Base-by-base conservation (phyloP, 2,113 vertebrate genomes). In the Hippocampus zosterae region DNA sequence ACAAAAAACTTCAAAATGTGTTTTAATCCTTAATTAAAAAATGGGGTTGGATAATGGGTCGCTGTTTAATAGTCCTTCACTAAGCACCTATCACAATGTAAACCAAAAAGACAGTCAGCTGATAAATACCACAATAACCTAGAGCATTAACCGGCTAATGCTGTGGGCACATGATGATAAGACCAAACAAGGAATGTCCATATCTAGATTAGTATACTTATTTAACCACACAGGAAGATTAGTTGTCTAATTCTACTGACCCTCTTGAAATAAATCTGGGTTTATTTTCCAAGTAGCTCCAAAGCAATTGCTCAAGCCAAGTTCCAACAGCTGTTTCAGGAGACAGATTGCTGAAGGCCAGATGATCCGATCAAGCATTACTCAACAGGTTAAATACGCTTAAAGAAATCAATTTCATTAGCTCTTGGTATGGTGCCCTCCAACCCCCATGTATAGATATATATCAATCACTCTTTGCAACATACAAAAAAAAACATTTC, bases 221-320 rank as follows among this genome's bases (percentile, higher is more conserved):
- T 84, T 78, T 91, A 91, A 92, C 87, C 87, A 91, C 90, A 88
- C 91, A 96, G 89, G 90, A 91, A 93, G 93, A 94, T 96, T 94
- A 95, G 84, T 85, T 88, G 90, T 91, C 91, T 94, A 95, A 96
- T 92, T 92, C 92, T 86, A 65, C 80, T 89, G 91, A 94, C 92
- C 83, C 89, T 83, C 88, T 37, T 77, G 91, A 92, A 93, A 91
- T 75, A 92, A 92, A 93, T 93, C 90, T 89, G 91, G 93, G 91
- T 94, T 97, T 96, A 90, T 87, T 91, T 63, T 69, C 79, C 63
- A 44, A 81, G 73, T 75, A 80, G 88, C 87, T 87, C 68, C 84
- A 91, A 91, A 92, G 78, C 74, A 90, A 69, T 68, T 76, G 83
- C 85, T 76, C 80, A 85, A 90, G 90, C 89, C 91, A 92, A 91